Percentiles rank a stretch among this genome's conserved stretches.
Evolutionary conservation across 1,140 invertebrate genomes (phyloP).

Genomic region (Muscidifurax raptorellus): DNA sequence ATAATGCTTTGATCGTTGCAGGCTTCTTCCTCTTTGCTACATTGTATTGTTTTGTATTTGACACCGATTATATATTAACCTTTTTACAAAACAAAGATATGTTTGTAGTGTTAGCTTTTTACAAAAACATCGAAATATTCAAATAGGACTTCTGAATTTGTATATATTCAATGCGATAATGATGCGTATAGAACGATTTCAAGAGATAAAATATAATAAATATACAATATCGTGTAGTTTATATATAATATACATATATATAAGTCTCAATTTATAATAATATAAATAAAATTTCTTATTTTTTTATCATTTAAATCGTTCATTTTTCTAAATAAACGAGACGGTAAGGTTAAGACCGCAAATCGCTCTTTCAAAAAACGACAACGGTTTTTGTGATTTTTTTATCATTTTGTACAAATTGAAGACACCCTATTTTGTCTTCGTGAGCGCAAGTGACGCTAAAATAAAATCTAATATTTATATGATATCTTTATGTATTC

Average conservation of each 20-base stretch:
- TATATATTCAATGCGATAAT: slow-evolving; percentile 53
- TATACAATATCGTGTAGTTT: slow-evolving; percentile 41
- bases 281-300: slow-evolving; percentile 59
- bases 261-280: slow-evolving; percentile 58
- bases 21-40: slow-evolving; percentile 37
- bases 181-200: slow-evolving; percentile 50
- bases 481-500: slow-evolving; percentile 6
- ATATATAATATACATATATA: slow-evolving; percentile 49
- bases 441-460: slow-evolving; percentile 51
- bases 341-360: neutral
- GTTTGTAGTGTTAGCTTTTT: slow-evolving; percentile 24
- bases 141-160: slow-evolving; percentile 45
- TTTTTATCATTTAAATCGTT: slow-evolving; percentile 49
- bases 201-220: slow-evolving; percentile 57
- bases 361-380: slow-evolving; percentile 24
- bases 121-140: slow-evolving; percentile 43
- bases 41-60: slow-evolving; percentile 29
- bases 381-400: slow-evolving; percentile 14
- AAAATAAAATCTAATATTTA: slow-evolving; percentile 53
- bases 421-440: slow-evolving; percentile 54
- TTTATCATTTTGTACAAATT: slow-evolving; percentile 60
- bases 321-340: neutral
- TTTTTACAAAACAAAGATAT: slow-evolving; percentile 51
- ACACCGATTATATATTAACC: slow-evolving; percentile 33
- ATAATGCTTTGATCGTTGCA: slow-evolving; percentile 33